phyloP scores from a whole-genome alignment of 1,140 invertebrate species.

The Drosophila yakuba region DNA sequence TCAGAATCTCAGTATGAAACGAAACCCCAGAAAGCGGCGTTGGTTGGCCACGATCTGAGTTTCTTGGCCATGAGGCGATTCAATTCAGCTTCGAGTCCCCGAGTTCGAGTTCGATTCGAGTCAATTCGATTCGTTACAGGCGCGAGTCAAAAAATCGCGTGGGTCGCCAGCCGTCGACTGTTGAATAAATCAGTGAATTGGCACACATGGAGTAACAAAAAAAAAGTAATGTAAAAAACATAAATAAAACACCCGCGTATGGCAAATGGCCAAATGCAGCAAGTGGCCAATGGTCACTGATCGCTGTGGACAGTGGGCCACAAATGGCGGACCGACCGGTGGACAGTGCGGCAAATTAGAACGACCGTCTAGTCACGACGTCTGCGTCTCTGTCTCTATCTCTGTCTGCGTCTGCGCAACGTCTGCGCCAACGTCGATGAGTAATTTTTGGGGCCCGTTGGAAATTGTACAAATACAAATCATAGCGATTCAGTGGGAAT shows the following conservation, averaged over 20 bases:
- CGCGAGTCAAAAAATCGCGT: conserved; percentile 45
- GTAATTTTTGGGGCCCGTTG: conserved; percentile 34
- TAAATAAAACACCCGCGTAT: conserved; percentile 69
- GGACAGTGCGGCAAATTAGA: conserved; percentile 16
- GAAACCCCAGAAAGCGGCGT: not conserved
- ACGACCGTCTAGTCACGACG: conserved; percentile 42
- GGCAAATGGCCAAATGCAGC: conserved; percentile 59
- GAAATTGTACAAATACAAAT: conserved; percentile 2
- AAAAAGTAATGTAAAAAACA: conserved; percentile 15
- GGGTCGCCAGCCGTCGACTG: conserved; percentile 44
- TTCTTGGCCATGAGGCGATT: conserved; percentile 20
- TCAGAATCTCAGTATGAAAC: not conserved
- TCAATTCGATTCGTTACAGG: conserved; percentile 26
- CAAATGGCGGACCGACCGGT: not conserved
- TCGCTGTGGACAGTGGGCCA: conserved; percentile 9
- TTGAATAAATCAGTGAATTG: conserved; percentile 74
- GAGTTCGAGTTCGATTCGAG: conserved; percentile 9
- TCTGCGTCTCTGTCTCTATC: conserved; percentile 16
- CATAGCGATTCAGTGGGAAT: conserved; percentile 3
- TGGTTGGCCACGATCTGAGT: not conserved
- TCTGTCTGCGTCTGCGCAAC: conserved; percentile 23
- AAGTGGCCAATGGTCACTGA: conserved; percentile 42
- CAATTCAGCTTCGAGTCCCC: conserved; percentile 7
- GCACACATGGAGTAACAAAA: conserved; percentile 29
- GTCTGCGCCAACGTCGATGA: conserved; percentile 58